A percentile compares a stretch with the other conserved stretches of the same genome.
Evolutionary conservation across 2,113 vertebrate genomes (phyloP).

Genomic region (Scopus umbretta): DNA sequence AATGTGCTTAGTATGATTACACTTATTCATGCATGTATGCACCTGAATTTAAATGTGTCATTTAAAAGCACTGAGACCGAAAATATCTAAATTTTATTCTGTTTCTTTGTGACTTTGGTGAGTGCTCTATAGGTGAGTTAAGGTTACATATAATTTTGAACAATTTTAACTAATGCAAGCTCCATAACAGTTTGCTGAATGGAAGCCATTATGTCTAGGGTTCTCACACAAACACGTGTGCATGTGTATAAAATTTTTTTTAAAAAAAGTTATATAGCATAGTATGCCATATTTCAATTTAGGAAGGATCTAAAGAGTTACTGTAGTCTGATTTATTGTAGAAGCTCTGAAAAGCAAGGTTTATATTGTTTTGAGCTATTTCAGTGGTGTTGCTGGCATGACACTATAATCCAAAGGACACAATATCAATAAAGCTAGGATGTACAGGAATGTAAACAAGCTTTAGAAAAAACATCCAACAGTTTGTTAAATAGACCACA

Average conservation of each 20-base stretch:
- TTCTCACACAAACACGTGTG: fast-evolving
- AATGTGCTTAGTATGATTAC: neutral
- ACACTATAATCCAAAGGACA: conserved; percentile 67
- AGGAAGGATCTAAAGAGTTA: neutral
- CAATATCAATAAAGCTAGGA: conserved; percentile 70
- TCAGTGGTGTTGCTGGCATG: conserved; percentile 43
- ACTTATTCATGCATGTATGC: fast-evolving
- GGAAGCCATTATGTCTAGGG: neutral
- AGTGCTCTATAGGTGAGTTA: neutral
- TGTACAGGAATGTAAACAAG: conserved; percentile 72
- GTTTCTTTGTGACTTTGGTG: neutral
- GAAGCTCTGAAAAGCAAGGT: neutral
- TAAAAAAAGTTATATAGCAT: neutral
- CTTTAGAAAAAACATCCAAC: conserved; percentile 63
- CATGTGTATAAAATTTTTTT: neutral
- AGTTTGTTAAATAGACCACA: conserved; percentile 76
- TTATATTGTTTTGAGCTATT: conserved; percentile 57
- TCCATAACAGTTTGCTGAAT: neutral
- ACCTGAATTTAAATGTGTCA: neutral
- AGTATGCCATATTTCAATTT: neutral
- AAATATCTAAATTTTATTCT: neutral
- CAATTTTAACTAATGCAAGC: neutral
- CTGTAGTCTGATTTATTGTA: neutral
- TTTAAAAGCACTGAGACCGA: fast-evolving
- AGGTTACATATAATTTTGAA: neutral